Base-by-base conservation (phyloP, 2,888 invertebrate genomes). In the Hirudinaria manillensis region DNA sequence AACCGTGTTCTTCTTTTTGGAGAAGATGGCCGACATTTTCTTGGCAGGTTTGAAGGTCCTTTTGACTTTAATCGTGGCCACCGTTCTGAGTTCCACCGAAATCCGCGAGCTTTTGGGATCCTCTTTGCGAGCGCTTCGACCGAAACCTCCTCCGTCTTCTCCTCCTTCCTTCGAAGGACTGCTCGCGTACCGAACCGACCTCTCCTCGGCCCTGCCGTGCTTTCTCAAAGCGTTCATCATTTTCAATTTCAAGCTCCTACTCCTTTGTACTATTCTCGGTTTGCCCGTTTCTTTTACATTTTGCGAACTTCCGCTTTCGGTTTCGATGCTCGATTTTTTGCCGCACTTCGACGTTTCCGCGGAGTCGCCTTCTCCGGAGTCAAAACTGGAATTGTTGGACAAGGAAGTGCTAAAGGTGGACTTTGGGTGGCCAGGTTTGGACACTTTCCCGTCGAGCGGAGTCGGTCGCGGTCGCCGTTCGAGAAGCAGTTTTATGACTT, bases 401-500 rank as follows among this genome's bases (percentile, higher is more conserved):
- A 45, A n/a, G 13, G 24, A 29, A 61, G 7, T 27, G 29, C 61
- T 61, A 21, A 21, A 21, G 10, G 61, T 16, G 1, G 29, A 61
- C 61, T 61, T 61, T 16, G 61, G 24, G 24, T 24, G n/a, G 21
- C 53, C 21, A 45, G 16, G 45, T 45, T 16, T n/a, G 21, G 61
- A 61, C 29, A 16, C 21, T 27, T 61, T 61, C 13, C 21, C 19
- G 19, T 61, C 21, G 29, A 27, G 24, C 21, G 61, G 6, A 27
- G 24, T 7, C n/a, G 24, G 19, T 13, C 21, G 61, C 6, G 61
- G 29, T 38, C 36, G 55, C 16, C 38, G 73, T 32, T 32, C 10
- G 78, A 97, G 86, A 80, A 97, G 87, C 78, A 97, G 85, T 82
- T 94, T 91, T 77, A 98, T 87, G 3, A 98, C 97, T 72, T 80